A percentile compares a stretch with the other conserved stretches of the same genome.
phyloP scores from a whole-genome alignment of 1,140 invertebrate genomes.

The Drosophila yakuba region DNA sequence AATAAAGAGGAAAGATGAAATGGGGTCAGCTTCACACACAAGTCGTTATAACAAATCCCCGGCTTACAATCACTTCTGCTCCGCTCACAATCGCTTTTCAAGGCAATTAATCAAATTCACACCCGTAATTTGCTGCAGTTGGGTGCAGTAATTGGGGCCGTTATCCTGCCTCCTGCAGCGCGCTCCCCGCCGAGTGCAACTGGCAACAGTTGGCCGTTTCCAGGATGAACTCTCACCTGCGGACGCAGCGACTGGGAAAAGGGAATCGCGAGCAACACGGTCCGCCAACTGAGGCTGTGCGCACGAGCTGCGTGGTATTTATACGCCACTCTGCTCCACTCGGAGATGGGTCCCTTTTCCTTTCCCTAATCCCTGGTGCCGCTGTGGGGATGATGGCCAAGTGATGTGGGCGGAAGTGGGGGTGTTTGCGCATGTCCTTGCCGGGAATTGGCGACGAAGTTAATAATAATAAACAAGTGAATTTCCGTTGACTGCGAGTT shows the following conservation, averaged over 20 bases:
- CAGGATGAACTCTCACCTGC: constrained; percentile 17
- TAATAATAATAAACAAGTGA: constrained; percentile 56
- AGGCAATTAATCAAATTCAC: constrained; percentile 16
- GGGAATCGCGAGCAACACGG: constrained; percentile 62
- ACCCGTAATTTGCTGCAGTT: constrained; percentile 22
- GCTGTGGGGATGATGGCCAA: constrained; percentile 13
- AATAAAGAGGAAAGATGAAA: neutral
- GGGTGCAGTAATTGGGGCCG: constrained; percentile 17
- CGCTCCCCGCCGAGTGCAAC: neutral
- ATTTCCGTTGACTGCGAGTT: constrained; percentile 3
- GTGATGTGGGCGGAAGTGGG: constrained; percentile 6
- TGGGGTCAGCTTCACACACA: neutral
- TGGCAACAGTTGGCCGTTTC: constrained; percentile 37
- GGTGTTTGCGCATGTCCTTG: constrained; percentile 80
- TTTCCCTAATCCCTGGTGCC: constrained; percentile 7
- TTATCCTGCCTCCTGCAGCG: constrained; percentile 7
- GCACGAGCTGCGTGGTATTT: constrained; percentile 62
- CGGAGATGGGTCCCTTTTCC: constrained; percentile 8
- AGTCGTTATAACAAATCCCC: constrained; percentile 1
- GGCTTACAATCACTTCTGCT: neutral
- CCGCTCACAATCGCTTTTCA: neutral
- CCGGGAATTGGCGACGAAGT: constrained; percentile 26
- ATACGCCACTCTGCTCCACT: constrained; percentile 49
- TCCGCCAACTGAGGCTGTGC: constrained; percentile 71
- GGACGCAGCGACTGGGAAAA: constrained; percentile 35